Evolutionary conservation across 2,888 invertebrate genomes (phyloP), one percentile per base, ranked within the genome.

Genomic region (Plebejus melissa): DNA sequence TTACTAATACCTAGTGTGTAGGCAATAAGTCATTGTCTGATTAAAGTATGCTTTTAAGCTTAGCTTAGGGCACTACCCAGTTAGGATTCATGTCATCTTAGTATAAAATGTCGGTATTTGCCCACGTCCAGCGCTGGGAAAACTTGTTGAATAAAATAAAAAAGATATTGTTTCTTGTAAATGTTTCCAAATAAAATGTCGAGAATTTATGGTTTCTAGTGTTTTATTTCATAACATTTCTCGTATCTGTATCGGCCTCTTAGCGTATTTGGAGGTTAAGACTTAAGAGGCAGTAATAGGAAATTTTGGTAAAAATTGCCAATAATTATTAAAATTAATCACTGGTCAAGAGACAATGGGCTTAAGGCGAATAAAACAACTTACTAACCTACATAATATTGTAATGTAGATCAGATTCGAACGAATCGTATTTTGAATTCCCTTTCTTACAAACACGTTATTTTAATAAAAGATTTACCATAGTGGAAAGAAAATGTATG

Each of bases 141-240:
- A 84, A 80, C 83, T 87, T 92, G 91, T 92, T 93, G 83, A 84
- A 77, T 76, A 79, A 80, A 84, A 84, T 81, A 54, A 82, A 46
- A 71, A 71, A 75, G n/a, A 71, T 71, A 87, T 86, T 87, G 89
- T 89, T 91, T 92, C 91, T 87, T 92, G 93, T 93, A 92, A 92
- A 92, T 92, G 92, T 93, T 93, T 91, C 88, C 86, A 89, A 92
- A 89, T 93, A 93, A 84, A 92, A 90, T 90, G 90, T 93, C 91
- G 87, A 91, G 90, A 88, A 91, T 91, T 90, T 90, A 89, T 86
- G 85, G 83, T 83, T 78, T 76, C 54, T 77, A 75, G 84, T 79
- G 86, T 92, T 90, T 91, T 81, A 87, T 89, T 91, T 77, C 71
- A 60, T 22, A 22, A 41, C 60, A 46, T 46, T 46, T 46, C 9